Evolutionary conservation across 1,140 invertebrate species (phyloP).

Genomic region (Drosophila kikkawai): DNA sequence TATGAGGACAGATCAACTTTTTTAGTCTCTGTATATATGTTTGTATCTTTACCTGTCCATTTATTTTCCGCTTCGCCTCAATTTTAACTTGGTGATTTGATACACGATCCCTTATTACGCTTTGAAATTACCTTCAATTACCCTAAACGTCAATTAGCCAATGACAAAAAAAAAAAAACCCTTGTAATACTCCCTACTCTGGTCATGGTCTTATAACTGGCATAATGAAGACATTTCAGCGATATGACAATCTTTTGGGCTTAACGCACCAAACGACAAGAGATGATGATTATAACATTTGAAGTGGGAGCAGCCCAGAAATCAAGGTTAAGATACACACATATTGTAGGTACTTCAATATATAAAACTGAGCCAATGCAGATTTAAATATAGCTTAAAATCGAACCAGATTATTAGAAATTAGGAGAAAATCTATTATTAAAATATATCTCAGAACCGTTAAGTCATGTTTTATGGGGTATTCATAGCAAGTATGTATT

Average conservation of each 20-base stretch:
- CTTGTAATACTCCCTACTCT: constrained; percentile 25
- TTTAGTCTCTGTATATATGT: not conserved
- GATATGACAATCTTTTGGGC: constrained; percentile 44
- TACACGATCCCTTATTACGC: constrained; percentile 24
- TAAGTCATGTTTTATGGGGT: not conserved
- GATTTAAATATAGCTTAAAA: not conserved
- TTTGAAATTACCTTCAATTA: constrained; percentile 46
- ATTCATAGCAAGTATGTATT: not conserved
- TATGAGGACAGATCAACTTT: not conserved
- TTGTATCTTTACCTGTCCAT: not conserved
- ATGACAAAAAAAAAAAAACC: constrained; percentile 7
- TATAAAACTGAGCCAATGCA: not conserved
- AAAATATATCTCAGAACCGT: not conserved
- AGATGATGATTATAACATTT: constrained; percentile 17
- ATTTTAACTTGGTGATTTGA: constrained; percentile 14
- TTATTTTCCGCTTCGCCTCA: constrained; percentile 13
- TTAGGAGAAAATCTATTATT: not conserved
- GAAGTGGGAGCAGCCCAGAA: not conserved
- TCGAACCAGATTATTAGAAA: no score
- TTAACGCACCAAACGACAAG: constrained; percentile 35
- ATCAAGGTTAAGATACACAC: constrained; percentile 21
- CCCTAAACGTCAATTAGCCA: constrained; percentile 37
- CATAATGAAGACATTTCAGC: constrained; percentile 47
- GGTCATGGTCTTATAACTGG: constrained; percentile 42
- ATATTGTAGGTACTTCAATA: not conserved